A percentile compares a stretch with the other conserved stretches of the same genome.
Evolutionary conservation across 2,113 vertebrate genomes (phyloP).

Genomic region (Prunella himalayana): DNA sequence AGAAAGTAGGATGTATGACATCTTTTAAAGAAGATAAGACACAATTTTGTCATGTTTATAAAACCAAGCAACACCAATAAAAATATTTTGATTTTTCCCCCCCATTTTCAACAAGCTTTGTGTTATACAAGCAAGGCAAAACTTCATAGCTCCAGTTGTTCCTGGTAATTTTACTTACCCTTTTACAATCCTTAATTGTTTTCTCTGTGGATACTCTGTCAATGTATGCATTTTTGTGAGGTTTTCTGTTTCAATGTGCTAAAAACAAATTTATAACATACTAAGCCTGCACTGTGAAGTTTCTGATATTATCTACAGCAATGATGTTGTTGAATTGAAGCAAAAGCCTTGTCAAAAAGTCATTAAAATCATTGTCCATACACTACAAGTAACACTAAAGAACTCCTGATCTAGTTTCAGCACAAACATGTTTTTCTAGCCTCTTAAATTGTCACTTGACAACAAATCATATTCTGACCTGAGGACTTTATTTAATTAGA

Average conservation of each 20-base stretch:
- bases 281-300: background rate
- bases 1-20: background rate
- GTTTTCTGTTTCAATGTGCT: background rate
- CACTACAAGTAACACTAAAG: background rate
- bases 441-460: slow-evolving; percentile 33
- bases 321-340: background rate
- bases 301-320: background rate
- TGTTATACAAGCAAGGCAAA: background rate
- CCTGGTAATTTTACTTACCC: background rate
- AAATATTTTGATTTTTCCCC: accelerated
- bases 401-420: background rate
- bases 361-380: background rate
- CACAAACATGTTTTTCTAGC: background rate
- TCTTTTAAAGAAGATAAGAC: background rate
- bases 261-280: background rate
- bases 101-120: background rate
- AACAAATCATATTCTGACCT: slow-evolving; percentile 41
- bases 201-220: background rate
- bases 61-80: background rate
- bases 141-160: background rate
- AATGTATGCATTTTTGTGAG: background rate
- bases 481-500: slow-evolving; percentile 60
- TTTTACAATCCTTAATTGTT: background rate
- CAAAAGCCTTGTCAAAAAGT: background rate
- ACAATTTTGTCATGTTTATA: background rate